Percentiles rank a stretch among this genome's conserved stretches.
These are phyloP conservation scores for Jaculus jaculus DNA, from an alignment of 2,113 vertebrate species.

Conservation along the genomic window DNA sequence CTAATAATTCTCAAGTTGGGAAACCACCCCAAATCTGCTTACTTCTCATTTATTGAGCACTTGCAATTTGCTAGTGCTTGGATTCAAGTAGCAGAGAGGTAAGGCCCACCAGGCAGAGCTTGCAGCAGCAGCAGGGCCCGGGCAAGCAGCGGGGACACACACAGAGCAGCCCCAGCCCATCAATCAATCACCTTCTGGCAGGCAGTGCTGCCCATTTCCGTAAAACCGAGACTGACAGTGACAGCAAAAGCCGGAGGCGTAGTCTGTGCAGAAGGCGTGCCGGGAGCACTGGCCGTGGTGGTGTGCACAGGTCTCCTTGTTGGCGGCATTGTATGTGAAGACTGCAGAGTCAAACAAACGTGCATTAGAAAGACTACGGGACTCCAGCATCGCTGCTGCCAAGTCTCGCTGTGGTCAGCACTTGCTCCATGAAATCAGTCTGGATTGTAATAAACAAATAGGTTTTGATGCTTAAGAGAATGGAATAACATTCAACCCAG, in stretches of 20 bases:
- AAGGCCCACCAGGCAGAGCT: background rate
- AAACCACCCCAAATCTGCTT: background rate
- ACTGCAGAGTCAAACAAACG: constrained; percentile 79
- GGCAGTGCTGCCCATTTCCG: constrained; percentile 93
- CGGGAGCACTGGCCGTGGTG: constrained; percentile 90
- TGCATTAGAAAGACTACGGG: background rate
- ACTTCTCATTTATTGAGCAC: background rate
- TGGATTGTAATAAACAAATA: constrained; percentile 34
- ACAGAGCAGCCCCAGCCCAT: background rate
- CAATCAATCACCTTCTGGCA: constrained; percentile 89
- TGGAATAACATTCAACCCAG: background rate
- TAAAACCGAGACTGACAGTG: constrained; percentile 92
- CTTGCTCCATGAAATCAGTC: background rate
- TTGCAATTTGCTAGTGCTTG: background rate
- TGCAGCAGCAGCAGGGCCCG: background rate
- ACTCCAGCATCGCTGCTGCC: accelerated
- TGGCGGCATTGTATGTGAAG: constrained; percentile 88
- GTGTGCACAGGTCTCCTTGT: constrained; percentile 88
- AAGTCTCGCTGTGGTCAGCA: background rate
- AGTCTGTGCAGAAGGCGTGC: constrained; percentile 92
- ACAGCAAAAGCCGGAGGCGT: constrained; percentile 92
- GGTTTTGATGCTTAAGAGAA: background rate
- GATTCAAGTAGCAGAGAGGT: background rate
- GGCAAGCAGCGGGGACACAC: background rate
- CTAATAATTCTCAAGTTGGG: background rate